Percentiles rank a stretch among this genome's conserved stretches.
Evolutionary conservation across 2,113 vertebrate genomes (phyloP).

Genomic region (Apodemus sylvaticus): DNA sequence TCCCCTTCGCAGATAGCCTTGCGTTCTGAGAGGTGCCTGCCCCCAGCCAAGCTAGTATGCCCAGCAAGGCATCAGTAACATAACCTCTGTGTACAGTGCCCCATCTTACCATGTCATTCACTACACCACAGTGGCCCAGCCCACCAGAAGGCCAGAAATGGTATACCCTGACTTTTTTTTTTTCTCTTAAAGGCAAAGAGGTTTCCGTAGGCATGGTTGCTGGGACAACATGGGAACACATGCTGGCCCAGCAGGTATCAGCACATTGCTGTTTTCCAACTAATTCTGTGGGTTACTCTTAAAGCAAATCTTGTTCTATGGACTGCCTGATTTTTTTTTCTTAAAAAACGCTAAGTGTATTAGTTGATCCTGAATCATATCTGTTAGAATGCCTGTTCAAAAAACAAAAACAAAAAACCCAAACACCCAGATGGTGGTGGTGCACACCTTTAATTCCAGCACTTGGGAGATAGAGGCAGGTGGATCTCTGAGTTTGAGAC

Average conservation of each 20-base stretch:
- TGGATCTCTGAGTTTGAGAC: background rate
- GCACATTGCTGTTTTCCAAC: background rate
- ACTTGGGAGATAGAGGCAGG: background rate
- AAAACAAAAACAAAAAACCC: background rate
- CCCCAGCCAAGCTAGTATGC: conserved; percentile 96
- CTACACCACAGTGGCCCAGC: conserved; percentile 98
- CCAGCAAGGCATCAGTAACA: conserved; percentile 97
- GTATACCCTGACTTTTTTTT: conserved; percentile 92
- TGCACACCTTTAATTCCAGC: background rate
- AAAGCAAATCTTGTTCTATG: background rate
- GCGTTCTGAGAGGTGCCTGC: conserved; percentile 96
- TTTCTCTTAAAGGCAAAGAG: conserved; percentile 89
- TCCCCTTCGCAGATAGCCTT: conserved; percentile 92
- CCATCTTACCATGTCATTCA: conserved; percentile 94
- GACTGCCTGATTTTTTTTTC: background rate
- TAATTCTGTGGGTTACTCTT: background rate
- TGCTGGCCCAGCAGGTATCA: background rate
- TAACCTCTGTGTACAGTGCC: conserved; percentile 97
- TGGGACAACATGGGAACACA: conserved; percentile 84
- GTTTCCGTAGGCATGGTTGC: conserved; percentile 98
- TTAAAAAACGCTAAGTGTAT: no score
- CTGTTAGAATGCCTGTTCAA: background rate
- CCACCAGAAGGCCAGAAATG: conserved; percentile 95
- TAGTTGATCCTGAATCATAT: background rate
- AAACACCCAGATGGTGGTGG: no score